These are phyloP conservation scores for Lordiphosa stackelbergi DNA, from an alignment of 1,140 invertebrate genomes.

Conservation along the genomic window DNA sequence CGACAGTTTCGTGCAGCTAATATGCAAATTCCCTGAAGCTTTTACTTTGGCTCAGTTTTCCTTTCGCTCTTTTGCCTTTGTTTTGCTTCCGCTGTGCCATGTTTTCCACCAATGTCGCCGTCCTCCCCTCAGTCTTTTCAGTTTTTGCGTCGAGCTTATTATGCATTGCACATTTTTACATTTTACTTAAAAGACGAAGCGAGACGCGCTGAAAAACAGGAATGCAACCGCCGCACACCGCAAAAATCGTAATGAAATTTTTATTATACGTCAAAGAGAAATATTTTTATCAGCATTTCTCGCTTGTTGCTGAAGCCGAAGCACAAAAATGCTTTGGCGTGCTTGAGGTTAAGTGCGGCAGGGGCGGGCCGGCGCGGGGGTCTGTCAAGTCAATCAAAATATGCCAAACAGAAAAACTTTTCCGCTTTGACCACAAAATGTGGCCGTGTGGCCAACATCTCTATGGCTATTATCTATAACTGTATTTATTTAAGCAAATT, in stretches of 20 bases:
- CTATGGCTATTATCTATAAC: constrained; percentile 30
- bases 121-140: background rate
- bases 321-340: constrained; percentile 43
- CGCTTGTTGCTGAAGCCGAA: constrained; percentile 59
- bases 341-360: constrained; percentile 20
- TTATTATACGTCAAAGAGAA: constrained; percentile 75
- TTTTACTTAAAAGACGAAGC: constrained; percentile 46
- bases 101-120: constrained; percentile 49
- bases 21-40: constrained; percentile 70
- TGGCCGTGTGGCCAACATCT: constrained; percentile 35
- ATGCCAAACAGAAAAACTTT: constrained; percentile 47
- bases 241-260: constrained; percentile 75
- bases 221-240: constrained; percentile 45
- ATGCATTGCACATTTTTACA: constrained; percentile 74
- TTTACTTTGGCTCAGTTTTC: constrained; percentile 63
- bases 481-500: constrained; percentile 71
- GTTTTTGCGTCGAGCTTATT: constrained; percentile 54
- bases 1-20: constrained; percentile 57
- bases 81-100: constrained; percentile 68
- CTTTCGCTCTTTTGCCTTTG: constrained; percentile 51
- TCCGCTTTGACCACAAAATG: constrained; percentile 26
- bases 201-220: constrained; percentile 17
- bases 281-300: constrained; percentile 74
- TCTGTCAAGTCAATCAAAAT: constrained; percentile 71
- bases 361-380: constrained; percentile 6